phyloP scores from a whole-genome alignment of 2,888 invertebrate species.

The Phasia obesa region DNA sequence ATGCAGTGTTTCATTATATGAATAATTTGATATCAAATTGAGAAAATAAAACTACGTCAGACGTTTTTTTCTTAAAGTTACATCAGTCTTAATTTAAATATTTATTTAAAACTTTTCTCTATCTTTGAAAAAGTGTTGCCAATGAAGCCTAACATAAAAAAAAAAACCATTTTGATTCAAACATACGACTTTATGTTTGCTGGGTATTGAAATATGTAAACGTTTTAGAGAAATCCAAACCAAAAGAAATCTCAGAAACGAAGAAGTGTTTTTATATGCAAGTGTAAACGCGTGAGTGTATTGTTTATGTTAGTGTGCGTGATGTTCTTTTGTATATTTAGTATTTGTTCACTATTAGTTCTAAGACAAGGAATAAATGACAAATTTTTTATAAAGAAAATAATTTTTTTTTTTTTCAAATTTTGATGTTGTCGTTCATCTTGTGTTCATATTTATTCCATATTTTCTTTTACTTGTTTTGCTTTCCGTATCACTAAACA shows the following conservation, averaged over 20 bases:
- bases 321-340: neutral
- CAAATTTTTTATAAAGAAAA: constrained; percentile 10
- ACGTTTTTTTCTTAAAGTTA: too few relatives aligned
- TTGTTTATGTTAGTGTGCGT: neutral
- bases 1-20: too few relatives aligned
- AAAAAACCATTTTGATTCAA: too few relatives aligned
- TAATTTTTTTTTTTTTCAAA: constrained; percentile 32
- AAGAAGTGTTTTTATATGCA: neutral
- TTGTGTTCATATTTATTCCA: constrained; percentile 35
- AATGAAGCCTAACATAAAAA: too few relatives aligned
- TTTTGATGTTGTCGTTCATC: constrained; percentile 8
- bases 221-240: neutral
- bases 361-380: constrained; percentile 12
- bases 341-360: constrained; percentile 24
- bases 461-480: constrained; percentile 23
- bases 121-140: too few relatives aligned
- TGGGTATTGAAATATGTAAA: too few relatives aligned
- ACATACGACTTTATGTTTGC: too few relatives aligned
- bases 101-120: too few relatives aligned
- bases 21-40: too few relatives aligned
- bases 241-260: neutral
- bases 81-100: too few relatives aligned
- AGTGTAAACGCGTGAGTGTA: constrained; percentile 23
- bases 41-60: too few relatives aligned
- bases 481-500: constrained; percentile 61